Evolutionary conservation across 37 sponge, comb jelly and placozoan species (phyloP).

Genomic region (Cliona cf. orientalis): DNA sequence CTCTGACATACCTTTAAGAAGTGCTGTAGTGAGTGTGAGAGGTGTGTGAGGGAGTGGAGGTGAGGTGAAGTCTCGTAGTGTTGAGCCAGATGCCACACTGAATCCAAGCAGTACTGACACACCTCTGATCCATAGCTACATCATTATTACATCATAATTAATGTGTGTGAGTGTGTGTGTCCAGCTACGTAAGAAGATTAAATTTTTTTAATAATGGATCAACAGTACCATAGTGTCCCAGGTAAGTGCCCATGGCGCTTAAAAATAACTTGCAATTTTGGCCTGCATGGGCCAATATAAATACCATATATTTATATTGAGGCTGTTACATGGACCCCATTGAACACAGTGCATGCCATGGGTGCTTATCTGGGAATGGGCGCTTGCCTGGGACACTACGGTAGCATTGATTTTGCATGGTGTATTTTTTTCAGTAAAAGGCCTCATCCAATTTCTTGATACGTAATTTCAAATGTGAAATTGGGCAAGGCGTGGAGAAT

Average conservation of each 20-base stretch:
- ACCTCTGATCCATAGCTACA: constrained; percentile 6
- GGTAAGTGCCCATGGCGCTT: not conserved
- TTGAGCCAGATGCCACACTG: constrained; percentile 24
- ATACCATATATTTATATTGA: no score
- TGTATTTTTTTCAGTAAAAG: no score
- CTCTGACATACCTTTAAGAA: constrained; percentile 38
- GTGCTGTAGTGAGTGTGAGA: constrained; percentile 41
- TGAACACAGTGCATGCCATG: no score
- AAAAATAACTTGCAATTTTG: no score
- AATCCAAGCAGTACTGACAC: constrained; percentile 19
- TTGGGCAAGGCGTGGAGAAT: no score
- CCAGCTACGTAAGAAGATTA: not conserved
- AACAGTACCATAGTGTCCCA: not conserved
- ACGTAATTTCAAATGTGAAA: no score
- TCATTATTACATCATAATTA: not conserved
- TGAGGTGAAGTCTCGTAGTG: constrained; percentile 12
- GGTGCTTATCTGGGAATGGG: no score
- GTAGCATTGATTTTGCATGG: no score
- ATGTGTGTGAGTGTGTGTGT: not conserved
- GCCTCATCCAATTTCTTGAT: no score
- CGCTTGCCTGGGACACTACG: no score
- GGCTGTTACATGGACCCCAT: no score
- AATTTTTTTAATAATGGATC: not conserved
- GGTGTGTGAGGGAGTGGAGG: not conserved
- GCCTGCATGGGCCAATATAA: no score